A percentile compares a stretch with the other conserved stretches of the same genome.
phyloP scores from a whole-genome alignment of 2,888 invertebrate species.

The Caenorhabditis uteleia region DNA sequence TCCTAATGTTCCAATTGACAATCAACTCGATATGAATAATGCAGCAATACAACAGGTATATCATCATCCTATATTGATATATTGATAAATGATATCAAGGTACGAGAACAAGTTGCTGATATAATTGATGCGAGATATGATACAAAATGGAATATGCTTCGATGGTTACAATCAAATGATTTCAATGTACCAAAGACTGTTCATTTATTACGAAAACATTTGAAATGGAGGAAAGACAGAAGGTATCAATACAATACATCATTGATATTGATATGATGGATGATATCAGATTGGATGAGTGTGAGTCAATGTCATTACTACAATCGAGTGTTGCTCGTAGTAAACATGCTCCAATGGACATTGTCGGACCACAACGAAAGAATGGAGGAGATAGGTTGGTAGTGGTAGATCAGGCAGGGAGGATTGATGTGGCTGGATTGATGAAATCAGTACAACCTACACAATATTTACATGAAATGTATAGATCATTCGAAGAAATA shows the following conservation, averaged over 20 bases:
- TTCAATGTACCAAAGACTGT: constrained; percentile 46
- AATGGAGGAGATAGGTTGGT: constrained; percentile 44
- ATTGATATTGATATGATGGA: too few relatives aligned
- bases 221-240: constrained; percentile 52
- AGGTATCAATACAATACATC: constrained; percentile 21
- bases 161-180: constrained; percentile 49
- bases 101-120: constrained; percentile 40
- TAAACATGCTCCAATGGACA: constrained; percentile 47
- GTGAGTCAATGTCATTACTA: constrained; percentile 19
- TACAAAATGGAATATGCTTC: constrained; percentile 55
- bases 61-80: too few relatives aligned
- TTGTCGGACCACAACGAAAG: constrained; percentile 42
- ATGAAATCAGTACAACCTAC: constrained; percentile 58
- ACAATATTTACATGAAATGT: constrained; percentile 54
- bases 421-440: constrained; percentile 47
- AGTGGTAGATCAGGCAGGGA: constrained; percentile 51
- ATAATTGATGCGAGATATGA: constrained; percentile 44
- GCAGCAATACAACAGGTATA: constrained; percentile 15
- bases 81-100: too few relatives aligned
- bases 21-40: constrained; percentile 21
- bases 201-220: constrained; percentile 45
- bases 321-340: constrained; percentile 27
- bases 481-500: constrained; percentile 44
- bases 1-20: constrained; percentile 11
- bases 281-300: constrained; percentile 31